Evolutionary conservation across 1,140 invertebrate species (phyloP).

Genomic region (Saccostrea glomerata): DNA sequence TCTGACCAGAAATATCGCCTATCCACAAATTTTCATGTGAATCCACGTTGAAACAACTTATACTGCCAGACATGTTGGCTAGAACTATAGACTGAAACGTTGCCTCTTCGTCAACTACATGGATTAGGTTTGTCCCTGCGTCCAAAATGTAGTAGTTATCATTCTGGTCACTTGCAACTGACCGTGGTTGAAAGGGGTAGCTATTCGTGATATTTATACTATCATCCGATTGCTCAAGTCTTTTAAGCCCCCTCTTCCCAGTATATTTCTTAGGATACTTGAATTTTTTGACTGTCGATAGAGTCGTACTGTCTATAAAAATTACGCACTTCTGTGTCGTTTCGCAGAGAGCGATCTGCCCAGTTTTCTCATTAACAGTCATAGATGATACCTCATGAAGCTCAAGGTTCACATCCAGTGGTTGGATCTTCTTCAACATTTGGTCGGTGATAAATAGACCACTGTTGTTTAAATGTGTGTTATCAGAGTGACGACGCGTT

Average conservation of each 20-base stretch:
- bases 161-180: neutral
- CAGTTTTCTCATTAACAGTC: neutral
- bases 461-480: conserved; percentile 3
- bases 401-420: neutral
- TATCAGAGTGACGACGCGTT: neutral
- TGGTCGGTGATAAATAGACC: neutral
- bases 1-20: neutral
- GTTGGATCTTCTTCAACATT: neutral
- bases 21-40: conserved; percentile 10
- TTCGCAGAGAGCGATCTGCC: conserved; percentile 11
- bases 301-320: neutral
- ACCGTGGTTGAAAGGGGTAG: neutral
- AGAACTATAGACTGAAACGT: neutral
- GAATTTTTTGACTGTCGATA: neutral
- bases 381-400: neutral
- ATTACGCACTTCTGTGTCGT: neutral
- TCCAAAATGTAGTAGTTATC: neutral
- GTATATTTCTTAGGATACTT: neutral
- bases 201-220: neutral
- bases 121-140: conserved; percentile 8
- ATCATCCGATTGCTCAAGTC: conserved; percentile 6
- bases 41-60: conserved; percentile 17
- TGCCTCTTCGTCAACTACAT: neutral
- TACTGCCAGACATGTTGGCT: neutral
- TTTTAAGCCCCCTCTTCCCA: neutral